phyloP scores from a whole-genome alignment of 2,888 invertebrate genomes.

The Dasypolia templi region DNA sequence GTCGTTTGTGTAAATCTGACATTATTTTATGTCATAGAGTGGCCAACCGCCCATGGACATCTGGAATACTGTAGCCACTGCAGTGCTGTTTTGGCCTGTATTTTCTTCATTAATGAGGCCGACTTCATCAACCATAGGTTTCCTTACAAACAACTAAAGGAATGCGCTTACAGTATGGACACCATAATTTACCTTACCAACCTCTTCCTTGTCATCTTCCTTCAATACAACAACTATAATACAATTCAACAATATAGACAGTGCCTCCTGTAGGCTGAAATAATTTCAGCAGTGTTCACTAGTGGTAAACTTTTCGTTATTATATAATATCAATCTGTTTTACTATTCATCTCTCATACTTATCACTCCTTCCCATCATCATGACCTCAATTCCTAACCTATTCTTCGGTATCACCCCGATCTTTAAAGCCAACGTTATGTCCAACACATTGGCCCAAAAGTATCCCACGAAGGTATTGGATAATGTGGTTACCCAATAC shows the following conservation, averaged over 20 bases:
- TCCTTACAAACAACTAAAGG: not conserved
- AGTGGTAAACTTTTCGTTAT: not conserved
- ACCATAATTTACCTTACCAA: not conserved
- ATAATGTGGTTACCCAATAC: constrained; percentile 51
- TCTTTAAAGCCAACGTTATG: constrained; percentile 13
- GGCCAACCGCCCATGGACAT: not conserved
- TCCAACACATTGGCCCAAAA: constrained; percentile 37
- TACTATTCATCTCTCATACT: not conserved
- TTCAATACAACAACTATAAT: no score
- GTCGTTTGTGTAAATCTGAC: not conserved
- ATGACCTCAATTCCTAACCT: not conserved
- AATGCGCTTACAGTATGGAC: not conserved
- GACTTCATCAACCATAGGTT: not conserved
- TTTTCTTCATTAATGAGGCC: not conserved
- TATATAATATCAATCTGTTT: not conserved
- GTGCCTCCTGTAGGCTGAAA: not conserved
- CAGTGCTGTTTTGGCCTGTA: no score
- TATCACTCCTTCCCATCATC: not conserved
- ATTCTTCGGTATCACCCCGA: not conserved
- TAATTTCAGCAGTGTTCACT: not conserved
- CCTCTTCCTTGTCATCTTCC: not conserved
- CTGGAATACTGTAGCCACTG: not conserved
- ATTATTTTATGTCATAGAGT: not conserved
- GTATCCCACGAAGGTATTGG: constrained; percentile 45
- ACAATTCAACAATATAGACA: no score